Conservation (phyloP, 2,888 invertebrate species). For the Belgica antarctica region DNA sequence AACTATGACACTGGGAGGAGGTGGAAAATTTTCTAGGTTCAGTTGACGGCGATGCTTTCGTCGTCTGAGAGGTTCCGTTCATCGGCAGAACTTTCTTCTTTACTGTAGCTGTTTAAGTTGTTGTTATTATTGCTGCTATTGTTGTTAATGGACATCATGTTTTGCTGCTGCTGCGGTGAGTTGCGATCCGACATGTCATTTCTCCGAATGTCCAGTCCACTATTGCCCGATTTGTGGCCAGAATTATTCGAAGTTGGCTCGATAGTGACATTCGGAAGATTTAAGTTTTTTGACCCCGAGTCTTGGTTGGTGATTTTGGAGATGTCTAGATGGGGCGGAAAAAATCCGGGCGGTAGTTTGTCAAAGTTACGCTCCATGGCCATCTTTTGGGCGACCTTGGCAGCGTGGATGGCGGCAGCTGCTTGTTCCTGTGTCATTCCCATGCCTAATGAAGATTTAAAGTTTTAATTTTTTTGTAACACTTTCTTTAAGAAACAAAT, state of each 20-base stretch:
- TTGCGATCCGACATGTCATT: constrained; percentile 30
- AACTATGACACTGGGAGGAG: constrained; percentile 38
- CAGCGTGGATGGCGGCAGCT: constrained; percentile 67
- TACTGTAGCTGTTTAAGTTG: constrained; percentile 39
- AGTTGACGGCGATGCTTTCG: constrained; percentile 41
- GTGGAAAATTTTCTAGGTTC: constrained; percentile 17
- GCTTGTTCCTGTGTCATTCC: constrained; percentile 66
- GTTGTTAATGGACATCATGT: constrained; percentile 30
- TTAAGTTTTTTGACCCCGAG: constrained; percentile 31
- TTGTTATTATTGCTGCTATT: constrained; percentile 43
- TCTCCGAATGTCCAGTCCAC: constrained; percentile 34
- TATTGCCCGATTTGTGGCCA: constrained; percentile 24
- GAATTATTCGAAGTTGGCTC: constrained; percentile 34
- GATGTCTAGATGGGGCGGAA: constrained; percentile 54
- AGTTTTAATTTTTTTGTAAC: too few relatives aligned
- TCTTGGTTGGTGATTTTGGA: constrained; percentile 49
- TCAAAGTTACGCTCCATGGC: constrained; percentile 62
- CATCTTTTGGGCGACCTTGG: constrained; percentile 74
- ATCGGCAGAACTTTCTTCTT: constrained; percentile 43
- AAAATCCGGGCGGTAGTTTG: constrained; percentile 57
- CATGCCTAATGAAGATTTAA: constrained; percentile 51
- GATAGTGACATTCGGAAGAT: constrained; percentile 39
- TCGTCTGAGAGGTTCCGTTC: constrained; percentile 41
- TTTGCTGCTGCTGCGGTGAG: constrained; percentile 9
- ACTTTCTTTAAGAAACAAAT: too few relatives aligned